These are phyloP conservation scores for Harlomillsia oculata DNA, from an alignment of 1,140 invertebrate genomes.

Conservation along the genomic window DNA sequence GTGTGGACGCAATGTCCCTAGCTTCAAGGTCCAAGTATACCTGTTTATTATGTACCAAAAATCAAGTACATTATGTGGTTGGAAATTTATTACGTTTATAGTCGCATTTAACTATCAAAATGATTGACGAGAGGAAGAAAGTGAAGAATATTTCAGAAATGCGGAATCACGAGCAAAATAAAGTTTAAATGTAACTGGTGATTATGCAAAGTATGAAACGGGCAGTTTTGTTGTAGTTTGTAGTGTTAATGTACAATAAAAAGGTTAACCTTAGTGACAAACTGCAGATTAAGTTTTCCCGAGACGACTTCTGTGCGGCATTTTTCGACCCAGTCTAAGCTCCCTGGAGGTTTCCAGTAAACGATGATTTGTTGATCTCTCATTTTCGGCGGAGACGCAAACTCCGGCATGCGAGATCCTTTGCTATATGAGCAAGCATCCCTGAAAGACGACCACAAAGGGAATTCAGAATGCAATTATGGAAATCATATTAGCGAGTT, in stretches of 20 bases:
- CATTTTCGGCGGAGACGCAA: not conserved
- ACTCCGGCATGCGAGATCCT: not conserved
- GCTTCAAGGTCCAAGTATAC: slow-evolving; percentile 4
- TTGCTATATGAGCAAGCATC: not conserved
- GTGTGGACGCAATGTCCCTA: not conserved
- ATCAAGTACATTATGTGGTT: not conserved
- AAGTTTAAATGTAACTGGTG: too few relatives aligned
- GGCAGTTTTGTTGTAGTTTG: too few relatives aligned
- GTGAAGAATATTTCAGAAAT: too few relatives aligned
- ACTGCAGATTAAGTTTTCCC: not conserved
- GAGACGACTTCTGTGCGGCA: slow-evolving; percentile 6
- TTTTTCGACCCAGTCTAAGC: not conserved
- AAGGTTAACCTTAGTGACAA: not conserved
- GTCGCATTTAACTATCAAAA: too few relatives aligned
- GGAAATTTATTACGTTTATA: not conserved
- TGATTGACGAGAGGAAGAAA: too few relatives aligned
- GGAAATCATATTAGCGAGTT: too few relatives aligned
- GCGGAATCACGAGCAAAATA: too few relatives aligned
- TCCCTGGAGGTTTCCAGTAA: slow-evolving; percentile 7
- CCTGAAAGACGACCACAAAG: too few relatives aligned
- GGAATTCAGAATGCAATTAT: too few relatives aligned
- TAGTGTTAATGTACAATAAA: too few relatives aligned
- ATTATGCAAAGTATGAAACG: too few relatives aligned
- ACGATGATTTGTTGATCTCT: not conserved
- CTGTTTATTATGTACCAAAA: not conserved